These are phyloP conservation scores for Actinia equina DNA, from an alignment of 64 coral and sea anemone species.

Conservation along the genomic window DNA sequence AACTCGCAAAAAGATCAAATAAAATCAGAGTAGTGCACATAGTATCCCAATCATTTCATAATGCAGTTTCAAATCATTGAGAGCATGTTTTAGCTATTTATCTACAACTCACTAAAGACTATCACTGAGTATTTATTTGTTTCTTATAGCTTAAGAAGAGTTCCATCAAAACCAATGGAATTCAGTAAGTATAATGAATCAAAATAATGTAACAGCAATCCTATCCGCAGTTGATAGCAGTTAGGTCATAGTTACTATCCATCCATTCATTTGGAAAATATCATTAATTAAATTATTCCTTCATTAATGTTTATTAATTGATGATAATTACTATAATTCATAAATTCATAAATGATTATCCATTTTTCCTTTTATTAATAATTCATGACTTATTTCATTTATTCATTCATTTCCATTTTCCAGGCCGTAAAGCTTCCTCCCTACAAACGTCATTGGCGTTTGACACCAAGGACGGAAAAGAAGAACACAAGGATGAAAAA, in stretches of 20 bases:
- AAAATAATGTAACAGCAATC: no score
- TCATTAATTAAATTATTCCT: no score
- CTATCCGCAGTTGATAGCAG: no score
- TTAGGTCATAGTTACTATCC: background rate
- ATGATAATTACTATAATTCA: no score
- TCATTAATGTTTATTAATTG: no score
- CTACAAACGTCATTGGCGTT: slow-evolving; percentile 54
- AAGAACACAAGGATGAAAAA: slow-evolving; percentile 67
- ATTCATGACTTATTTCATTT: no score
- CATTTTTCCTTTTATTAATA: background rate
- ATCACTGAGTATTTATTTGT: background rate
- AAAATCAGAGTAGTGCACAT: no score
- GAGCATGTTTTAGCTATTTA: no score
- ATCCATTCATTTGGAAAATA: background rate
- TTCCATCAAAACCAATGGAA: slow-evolving; percentile 20
- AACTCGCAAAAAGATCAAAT: no score
- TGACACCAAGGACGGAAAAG: slow-evolving; percentile 55
- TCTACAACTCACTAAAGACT: no score
- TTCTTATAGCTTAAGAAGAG: background rate
- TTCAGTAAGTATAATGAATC: background rate
- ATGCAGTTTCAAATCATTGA: background rate
- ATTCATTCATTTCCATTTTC: background rate
- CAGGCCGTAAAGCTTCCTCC: slow-evolving; percentile 18
- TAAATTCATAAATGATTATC: no score
- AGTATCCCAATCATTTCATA: no score